Evolutionary conservation across 2,888 invertebrate species (phyloP), one percentile per base, ranked within the genome.

Genomic region (Agonum fuliginosum): DNA sequence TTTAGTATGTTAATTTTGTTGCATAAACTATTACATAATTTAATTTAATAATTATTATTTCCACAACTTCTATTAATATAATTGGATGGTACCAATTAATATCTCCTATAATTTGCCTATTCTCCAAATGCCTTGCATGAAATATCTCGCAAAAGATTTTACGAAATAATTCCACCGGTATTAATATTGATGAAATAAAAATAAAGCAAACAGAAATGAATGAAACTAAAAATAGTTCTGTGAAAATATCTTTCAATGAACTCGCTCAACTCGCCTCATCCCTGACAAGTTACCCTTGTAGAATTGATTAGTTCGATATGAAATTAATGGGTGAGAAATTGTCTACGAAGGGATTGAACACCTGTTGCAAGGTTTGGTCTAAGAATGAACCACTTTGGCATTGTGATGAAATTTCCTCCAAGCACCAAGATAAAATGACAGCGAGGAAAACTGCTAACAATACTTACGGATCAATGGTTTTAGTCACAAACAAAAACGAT

Each of bases 291-390:
- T 54, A 54, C 54, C 20, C 22, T 24, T 22, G 24, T 24, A 54
- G 54, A 54, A 54, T 54, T 54, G 54, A 54, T 54, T 54, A 54
- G 54, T 54, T 54, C 54, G 54, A 54, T 54, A 54, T 54, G 54
- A 54, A 54, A 54, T 54, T 54, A 54, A 54, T 54, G 54, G 54
- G 54, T 24, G 54, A 54, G 54, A 54, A 54, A 54, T 54, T 54
- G 24, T 54, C 54, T 54, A 54, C 24, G 54, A 54, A 54, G 54
- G 54, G 24, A 54, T 54, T 54, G 54, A 54, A 54, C 54, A 54
- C 54, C 54, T 54, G 54, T 54, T 54, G 54, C 54, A 54, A 22
- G 54, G 22, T 54, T 54, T 54, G 54, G 51, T 54, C 54, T 54
- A 54, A 54, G 54, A 54, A 54, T 54, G 54, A 54, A 54, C 54